Conservation (phyloP, 2,888 invertebrate genomes). For the Zaprionus obscuricornis region DNA sequence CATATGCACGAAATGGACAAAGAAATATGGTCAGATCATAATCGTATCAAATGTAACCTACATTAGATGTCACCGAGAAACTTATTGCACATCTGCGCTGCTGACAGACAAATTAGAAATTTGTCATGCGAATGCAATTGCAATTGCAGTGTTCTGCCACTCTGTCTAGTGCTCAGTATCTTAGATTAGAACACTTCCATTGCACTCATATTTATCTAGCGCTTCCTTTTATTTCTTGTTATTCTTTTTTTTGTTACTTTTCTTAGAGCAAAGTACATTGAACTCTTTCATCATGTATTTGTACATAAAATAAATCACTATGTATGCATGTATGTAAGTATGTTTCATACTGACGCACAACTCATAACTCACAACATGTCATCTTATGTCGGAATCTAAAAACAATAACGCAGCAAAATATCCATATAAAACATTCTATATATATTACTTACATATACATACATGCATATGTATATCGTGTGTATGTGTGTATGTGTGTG, state of each 20-base stretch:
- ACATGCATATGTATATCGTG: too few relatives aligned
- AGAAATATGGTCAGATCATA: slow-evolving; percentile 59
- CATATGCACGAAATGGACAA: slow-evolving; percentile 53
- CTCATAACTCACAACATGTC: slow-evolving; percentile 71
- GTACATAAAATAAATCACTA: too few relatives aligned
- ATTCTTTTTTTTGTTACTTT: background rate
- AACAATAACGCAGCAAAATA: slow-evolving; percentile 57
- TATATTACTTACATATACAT: background rate
- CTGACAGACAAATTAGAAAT: slow-evolving; percentile 70
- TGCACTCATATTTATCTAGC: background rate
- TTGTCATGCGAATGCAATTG: slow-evolving; percentile 42
- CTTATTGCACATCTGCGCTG: slow-evolving; percentile 38
- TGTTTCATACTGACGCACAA: slow-evolving; percentile 22
- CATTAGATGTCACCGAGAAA: slow-evolving; percentile 20
- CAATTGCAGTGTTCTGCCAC: slow-evolving; percentile 4
- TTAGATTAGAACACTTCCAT: slow-evolving; percentile 12
- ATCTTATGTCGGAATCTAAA: slow-evolving; percentile 62
- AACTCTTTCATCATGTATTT: too few relatives aligned
- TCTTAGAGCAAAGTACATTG: slow-evolving; percentile 30
- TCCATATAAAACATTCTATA: slow-evolving; percentile 24
- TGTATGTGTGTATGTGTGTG: background rate
- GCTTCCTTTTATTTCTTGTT: background rate
- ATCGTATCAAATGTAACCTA: slow-evolving; percentile 49
- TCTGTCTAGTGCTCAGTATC: too few relatives aligned
- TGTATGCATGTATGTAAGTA: too few relatives aligned